Evolutionary conservation across 2,888 invertebrate genomes (phyloP).

Genomic region (Apamea sordens): DNA sequence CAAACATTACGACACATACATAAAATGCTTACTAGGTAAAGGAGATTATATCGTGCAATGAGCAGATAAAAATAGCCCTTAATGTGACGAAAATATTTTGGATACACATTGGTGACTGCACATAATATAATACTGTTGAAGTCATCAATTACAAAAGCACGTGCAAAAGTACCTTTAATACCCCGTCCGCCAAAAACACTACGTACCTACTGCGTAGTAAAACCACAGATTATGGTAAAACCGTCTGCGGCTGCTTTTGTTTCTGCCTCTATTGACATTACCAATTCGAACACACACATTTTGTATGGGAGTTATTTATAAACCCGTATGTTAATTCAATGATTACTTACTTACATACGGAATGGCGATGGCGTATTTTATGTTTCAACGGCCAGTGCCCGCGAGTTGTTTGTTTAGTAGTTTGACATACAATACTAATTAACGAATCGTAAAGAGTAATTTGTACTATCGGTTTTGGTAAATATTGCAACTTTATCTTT

Average conservation of each 20-base stretch:
- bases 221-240: constrained; percentile 1
- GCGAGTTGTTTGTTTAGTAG: constrained; percentile 48
- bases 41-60: background rate
- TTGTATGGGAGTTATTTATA: constrained; percentile 63
- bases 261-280: constrained; percentile 56
- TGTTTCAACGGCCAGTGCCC: constrained; percentile 46
- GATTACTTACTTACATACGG: constrained; percentile 45
- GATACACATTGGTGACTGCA: too few relatives aligned
- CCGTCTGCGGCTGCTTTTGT: constrained; percentile 48
- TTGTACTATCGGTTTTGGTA: constrained; percentile 52
- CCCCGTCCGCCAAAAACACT: constrained; percentile 14
- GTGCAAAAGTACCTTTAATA: background rate
- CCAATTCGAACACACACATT: constrained; percentile 57
- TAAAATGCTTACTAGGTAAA: background rate
- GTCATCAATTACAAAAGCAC: too few relatives aligned
- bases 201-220: constrained; percentile 25
- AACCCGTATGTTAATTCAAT: constrained; percentile 54
- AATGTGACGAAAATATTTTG: too few relatives aligned
- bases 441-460: constrained; percentile 63
- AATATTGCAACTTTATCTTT: constrained; percentile 61
- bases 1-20: background rate
- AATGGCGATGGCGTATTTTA: constrained; percentile 54
- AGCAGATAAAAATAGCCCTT: background rate
- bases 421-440: constrained; percentile 65
- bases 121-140: too few relatives aligned